Base-by-base conservation (phyloP, 35 echinoderm and acorn worm species). In the Ophiothrix spiculata region DNA sequence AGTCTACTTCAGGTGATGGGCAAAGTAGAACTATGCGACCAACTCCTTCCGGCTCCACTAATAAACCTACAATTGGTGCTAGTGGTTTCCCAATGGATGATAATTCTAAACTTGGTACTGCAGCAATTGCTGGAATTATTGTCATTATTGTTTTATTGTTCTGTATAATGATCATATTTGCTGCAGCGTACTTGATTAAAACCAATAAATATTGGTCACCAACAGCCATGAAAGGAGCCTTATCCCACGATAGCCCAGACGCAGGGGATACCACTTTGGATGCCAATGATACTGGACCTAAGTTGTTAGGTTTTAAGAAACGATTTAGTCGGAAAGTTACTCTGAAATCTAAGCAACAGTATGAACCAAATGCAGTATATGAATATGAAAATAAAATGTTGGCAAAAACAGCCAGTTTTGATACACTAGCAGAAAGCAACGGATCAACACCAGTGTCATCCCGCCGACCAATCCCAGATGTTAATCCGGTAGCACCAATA, bases 251-350 rank as follows among this genome's bases (percentile, higher is more conserved):
- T 2, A 69, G 29, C 16, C 4, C 3, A 12, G 6, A 1, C 29
- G 21, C 45, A 54, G 45, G 45, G 45, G 8, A 11, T 54, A 21
- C 8, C 45, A 54, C 21, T 54, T 8, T 54, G 45, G 29, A 69
- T n/a, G 3, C 60, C 23, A 69, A 28, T 28, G 29, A 69, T 69
- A 28, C 17, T 15, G 60, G 60, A 4, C 60, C 60, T 69, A 6
- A 69, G 23, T 25, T 69, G 60, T 69, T 69, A 28, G 60, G 60
- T 69, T 69, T 69, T 28, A 69, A 69, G 60, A 69, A n/a, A n/a
- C 8, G 60, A 69, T 10, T 69, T 1, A 69, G 60, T 28, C 17
- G 29, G 29, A 69, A 69, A n/a, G 60, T 28, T 4, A 25, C 60
- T 69, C 29, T 69, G 60, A 69, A 69, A 12, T 25, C 60, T 15